Evolutionary conservation across 1,140 invertebrate species (phyloP), one percentile per base, ranked within the genome.

Genomic region (Battus philenor): DNA sequence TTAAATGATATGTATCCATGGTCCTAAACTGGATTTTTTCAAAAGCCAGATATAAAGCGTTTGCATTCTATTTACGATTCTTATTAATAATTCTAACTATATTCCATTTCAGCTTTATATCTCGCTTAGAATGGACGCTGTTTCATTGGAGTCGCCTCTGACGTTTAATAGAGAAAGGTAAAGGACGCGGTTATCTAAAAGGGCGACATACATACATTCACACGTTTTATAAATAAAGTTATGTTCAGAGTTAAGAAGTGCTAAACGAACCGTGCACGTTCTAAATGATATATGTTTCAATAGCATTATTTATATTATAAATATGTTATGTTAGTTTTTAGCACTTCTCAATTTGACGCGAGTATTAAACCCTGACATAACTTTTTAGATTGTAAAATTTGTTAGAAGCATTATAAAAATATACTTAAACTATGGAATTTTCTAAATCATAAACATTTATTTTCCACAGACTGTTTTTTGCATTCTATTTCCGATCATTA

Each of bases 21-120:
- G 80, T 80, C 80, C 78, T 80, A 77, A 66, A 71, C 69, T 77
- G 80, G 74, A 77, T 67, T 69, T 71, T 68, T 64, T 67, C 66
- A 78, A 72, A 80, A 82, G 78, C 76, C 71, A 82, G 76, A 82
- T 79, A 82, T 80, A 82, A 84, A 84, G 80, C 80, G 78, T 65
- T 68, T 74, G 68, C 78, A 77, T 84, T 84, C 78, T 77, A 76
- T 80, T 55, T 65, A 59, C 59, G 56, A 59, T 74, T 76, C 56
- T 70, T 73, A 59, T 56, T 53, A 58, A 50, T 53, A 55, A 66
- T 68, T 59, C 63, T 76, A 74, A 54, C 34, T 44, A 54, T 64
- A 58, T 67, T 65, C 55, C 56, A 60, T 48, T 59, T 64, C 61
- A 72, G 77, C 76, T 77, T 82, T 74, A 82, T 79, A 81, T 81